Percentiles rank a stretch among this genome's conserved stretches.
Evolutionary conservation across 2,888 invertebrate genomes (phyloP).

Genomic region (Spialia ferax): DNA sequence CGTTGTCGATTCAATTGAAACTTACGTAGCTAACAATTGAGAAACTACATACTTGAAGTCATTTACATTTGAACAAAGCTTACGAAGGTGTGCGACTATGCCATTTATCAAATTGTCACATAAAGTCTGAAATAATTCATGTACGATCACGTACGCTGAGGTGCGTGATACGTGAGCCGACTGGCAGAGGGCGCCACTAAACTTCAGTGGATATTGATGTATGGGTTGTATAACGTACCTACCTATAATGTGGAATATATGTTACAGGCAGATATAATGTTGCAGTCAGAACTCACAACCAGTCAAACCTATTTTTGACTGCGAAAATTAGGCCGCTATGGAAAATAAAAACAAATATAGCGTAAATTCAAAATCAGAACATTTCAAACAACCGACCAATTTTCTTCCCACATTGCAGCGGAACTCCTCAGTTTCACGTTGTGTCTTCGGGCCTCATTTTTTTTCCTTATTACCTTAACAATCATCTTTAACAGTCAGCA

Average conservation of each 20-base stretch:
- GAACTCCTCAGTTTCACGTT: too few relatives aligned
- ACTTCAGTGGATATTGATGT: constrained; percentile 12
- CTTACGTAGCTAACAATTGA: constrained; percentile 15
- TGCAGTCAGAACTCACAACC: not conserved
- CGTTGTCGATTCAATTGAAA: constrained; percentile 15
- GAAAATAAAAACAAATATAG: too few relatives aligned
- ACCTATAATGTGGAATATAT: too few relatives aligned
- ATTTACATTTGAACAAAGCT: constrained; percentile 40
- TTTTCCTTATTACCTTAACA: too few relatives aligned
- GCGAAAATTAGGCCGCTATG: not conserved
- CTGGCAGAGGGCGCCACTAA: constrained; percentile 24
- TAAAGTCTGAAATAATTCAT: constrained; percentile 38
- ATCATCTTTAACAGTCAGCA: too few relatives aligned
- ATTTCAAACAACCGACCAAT: too few relatives aligned
- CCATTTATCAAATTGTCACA: constrained; percentile 45
- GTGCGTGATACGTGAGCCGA: constrained; percentile 40
- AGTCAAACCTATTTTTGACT: not conserved
- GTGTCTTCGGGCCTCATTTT: too few relatives aligned
- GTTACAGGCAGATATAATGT: not conserved
- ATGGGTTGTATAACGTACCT: not conserved
- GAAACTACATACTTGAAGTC: constrained; percentile 19
- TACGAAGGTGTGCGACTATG: constrained; percentile 22
- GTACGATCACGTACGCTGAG: constrained; percentile 39
- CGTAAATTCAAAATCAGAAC: too few relatives aligned
- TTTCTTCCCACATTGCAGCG: too few relatives aligned